Evolutionary conservation across 1,140 invertebrate genomes (phyloP), one percentile per base, ranked within the genome.

Genomic region (Thaumatotibia leucotreta): DNA sequence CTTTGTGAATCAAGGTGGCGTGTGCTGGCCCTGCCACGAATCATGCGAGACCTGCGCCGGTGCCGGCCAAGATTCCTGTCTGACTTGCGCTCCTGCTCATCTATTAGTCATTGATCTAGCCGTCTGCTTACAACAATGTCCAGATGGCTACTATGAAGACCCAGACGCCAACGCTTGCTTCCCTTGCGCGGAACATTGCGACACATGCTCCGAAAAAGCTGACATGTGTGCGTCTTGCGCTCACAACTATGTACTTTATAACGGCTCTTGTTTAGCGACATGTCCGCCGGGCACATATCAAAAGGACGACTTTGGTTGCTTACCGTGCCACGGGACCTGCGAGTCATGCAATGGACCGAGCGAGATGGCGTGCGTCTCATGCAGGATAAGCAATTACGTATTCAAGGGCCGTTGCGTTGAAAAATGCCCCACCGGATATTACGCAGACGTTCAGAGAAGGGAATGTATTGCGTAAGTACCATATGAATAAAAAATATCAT

Each of bases 31-130:
- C 0, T 97, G 96, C 75, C 96, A 97, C 79, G 95, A 96, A 74
- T 96, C 95, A 10, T 97, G 96, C 74, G 95, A 96, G 80, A 96
- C 95, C 20, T 97, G 96, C 75, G 95, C 95, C 8, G 96, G 96
- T 1, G 93, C 96, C 4, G 95, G 96, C n/a, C 95, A 96, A 74
- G 95, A 96, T 76, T 95, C 95, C 39, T 97, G 96, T 80, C 89
- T 97, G 2, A 95, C 95, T 6, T 97, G 96, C 87, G 95, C 95
- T 0, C 95, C 95, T 3, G 95, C 95, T 49, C 95, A 96, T 82
- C 91, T 96, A 14, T 91, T 95, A 78, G 94, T 97, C 63, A 94
- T 94, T 2, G 96, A 97, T 91, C 89, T 97, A 35, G 95, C 95
- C 33, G 94, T 97, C 1, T 97, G 96, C 72, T 84, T 97, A 39